These are phyloP conservation scores for Brachionus sp. DNA, from an alignment of 1,140 invertebrate species.

Conservation along the genomic window DNA sequence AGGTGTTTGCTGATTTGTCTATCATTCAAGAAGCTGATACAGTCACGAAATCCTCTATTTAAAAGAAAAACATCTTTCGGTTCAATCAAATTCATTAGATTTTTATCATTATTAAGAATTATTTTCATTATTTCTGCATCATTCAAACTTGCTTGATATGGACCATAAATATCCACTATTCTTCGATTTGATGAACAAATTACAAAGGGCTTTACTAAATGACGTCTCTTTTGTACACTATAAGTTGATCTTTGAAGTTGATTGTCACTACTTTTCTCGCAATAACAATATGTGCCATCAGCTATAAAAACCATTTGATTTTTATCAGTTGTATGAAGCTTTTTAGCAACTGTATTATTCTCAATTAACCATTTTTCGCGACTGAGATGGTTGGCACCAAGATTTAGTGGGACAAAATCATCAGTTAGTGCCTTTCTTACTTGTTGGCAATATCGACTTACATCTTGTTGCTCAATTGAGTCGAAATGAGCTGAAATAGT, in stretches of 20 bases:
- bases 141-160: neutral
- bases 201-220: neutral
- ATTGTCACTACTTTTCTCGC: neutral
- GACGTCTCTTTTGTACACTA: neutral
- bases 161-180: neutral
- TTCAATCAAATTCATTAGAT: neutral
- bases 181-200: neutral
- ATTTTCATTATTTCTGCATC: neutral
- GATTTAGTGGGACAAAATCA: neutral
- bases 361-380: neutral
- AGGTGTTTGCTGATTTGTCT: neutral
- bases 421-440: neutral
- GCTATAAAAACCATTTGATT: neutral
- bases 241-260: neutral
- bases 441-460: conserved; percentile 4
- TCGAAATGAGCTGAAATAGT: neutral
- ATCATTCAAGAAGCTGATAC: neutral
- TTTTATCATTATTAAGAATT: conserved; percentile 4
- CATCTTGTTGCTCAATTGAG: neutral
- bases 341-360: neutral
- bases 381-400: neutral
- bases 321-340: neutral
- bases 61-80: neutral
- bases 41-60: neutral
- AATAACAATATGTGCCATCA: neutral